Conservation (phyloP, 2,113 vertebrate genomes). For the Piaya cayana region DNA sequence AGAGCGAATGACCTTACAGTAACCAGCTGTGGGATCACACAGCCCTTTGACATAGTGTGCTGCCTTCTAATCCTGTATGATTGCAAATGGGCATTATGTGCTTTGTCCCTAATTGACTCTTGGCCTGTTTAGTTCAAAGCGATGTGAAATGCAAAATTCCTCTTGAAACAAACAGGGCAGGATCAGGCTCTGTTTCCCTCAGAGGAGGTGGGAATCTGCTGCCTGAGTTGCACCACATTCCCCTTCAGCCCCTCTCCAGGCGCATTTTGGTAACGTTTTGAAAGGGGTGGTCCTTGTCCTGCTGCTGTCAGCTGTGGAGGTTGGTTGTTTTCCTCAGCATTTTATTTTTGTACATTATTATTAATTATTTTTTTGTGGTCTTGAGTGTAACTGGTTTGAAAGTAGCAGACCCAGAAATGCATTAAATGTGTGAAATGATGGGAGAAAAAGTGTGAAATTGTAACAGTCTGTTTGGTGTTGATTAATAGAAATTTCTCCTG, state of each 20-base stretch:
- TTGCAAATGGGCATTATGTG: rapidly evolving
- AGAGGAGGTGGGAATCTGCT: neutral
- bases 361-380: conserved; percentile 26
- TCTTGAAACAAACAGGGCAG: neutral
- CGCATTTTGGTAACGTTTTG: neutral
- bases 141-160: neutral
- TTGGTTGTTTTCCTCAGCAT: neutral
- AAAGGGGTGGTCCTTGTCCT: conserved; percentile 12
- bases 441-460: conserved; percentile 84
- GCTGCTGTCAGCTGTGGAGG: neutral
- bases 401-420: conserved; percentile 73
- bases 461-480: conserved; percentile 81
- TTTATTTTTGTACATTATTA: neutral
- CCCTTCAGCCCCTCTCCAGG: neutral
- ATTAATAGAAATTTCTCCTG: conserved; percentile 84
- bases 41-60: neutral
- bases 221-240: neutral
- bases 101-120: neutral
- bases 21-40: neutral
- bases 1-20: neutral
- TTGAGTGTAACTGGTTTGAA: conserved; percentile 69
- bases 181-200: neutral
- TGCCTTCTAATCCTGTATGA: neutral
- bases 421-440: conserved; percentile 82
- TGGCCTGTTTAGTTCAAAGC: neutral